These are phyloP conservation scores for Crocidura indochinensis DNA, from an alignment of 2,797 vertebrate genomes.

Conservation along the genomic window DNA sequence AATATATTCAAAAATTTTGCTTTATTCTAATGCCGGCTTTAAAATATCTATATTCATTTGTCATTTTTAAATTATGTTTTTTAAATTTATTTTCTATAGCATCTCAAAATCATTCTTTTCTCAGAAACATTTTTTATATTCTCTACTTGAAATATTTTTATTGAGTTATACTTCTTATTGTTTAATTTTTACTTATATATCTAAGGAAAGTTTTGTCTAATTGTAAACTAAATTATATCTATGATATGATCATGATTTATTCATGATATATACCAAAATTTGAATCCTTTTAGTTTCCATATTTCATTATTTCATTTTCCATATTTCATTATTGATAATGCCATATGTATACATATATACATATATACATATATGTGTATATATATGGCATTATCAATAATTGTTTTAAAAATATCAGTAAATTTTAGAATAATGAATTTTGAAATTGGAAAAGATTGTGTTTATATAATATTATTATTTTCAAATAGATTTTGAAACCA, in stretches of 20 bases:
- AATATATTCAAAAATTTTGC: background rate
- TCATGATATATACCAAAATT: background rate
- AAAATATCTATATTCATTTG: background rate
- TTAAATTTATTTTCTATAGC: background rate
- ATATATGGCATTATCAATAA: conserved; percentile 3
- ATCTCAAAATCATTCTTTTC: conserved; percentile 10
- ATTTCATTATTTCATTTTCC: background rate
- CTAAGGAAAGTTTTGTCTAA: background rate
- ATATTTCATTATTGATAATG: no score
- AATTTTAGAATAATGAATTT: background rate
- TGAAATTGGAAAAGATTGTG: background rate
- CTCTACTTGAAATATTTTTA: background rate
- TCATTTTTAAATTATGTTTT: background rate
- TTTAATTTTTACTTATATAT: background rate
- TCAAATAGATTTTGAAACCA: background rate
- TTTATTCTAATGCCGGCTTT: background rate
- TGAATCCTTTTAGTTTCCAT: background rate
- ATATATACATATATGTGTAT: background rate
- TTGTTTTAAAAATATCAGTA: background rate
- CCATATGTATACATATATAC: background rate
- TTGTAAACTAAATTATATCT: background rate
- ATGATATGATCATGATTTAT: background rate
- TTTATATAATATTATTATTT: background rate
- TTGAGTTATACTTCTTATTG: background rate
- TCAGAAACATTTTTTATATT: background rate